Base-by-base conservation (phyloP, 2,797 vertebrate species). In the Hoplostethus mediterraneus region DNA sequence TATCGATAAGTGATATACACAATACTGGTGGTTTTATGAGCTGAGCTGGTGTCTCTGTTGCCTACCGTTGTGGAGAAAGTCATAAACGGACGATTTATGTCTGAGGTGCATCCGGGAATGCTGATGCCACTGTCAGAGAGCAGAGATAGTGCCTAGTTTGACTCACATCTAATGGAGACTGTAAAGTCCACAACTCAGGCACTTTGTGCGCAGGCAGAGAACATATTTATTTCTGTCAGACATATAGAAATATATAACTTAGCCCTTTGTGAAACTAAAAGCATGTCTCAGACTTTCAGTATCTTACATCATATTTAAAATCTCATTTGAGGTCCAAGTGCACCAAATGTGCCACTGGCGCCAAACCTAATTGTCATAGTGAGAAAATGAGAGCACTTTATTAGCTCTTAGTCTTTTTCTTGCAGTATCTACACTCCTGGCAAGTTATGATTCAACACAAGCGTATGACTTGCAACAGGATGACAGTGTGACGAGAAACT, bases 11-110 rank as follows among this genome's bases (percentile, higher is more conserved):
- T 80, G 75, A 85, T 82, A 76, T 83, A 21, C 1, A 21, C 21
- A 21, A 21, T 87, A 65, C 82, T 59, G 75, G 36, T 71, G 69
- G 59, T 88, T 92, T 91, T 88, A 90, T 63, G 84, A 84, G 82
- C 74, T 5, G 72, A 87, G 77, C 68, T 60, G 55, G 64, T 59
- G 81, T 83, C 86, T 87, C 87, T 70, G 78, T 92, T 92, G 90
- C 91, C 90, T 90, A 92, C 88, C 67, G 89, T 89, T 86, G 79
- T 73, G 74, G 64, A 73, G 78, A 81, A 80, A 79, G 87, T 90
- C 88, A 86, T 92, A 92, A 92, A 92, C 67, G 62, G 80, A 30
- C 67, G 63, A 90, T 92, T 92, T 89, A 91, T 92, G 84, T 85
- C 75, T 64, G 70, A 77, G 81, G 83, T 75, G 79, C 61, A 59